Base-by-base conservation (phyloP, 2,113 vertebrate genomes). In the Dasyornis broadbenti region DNA sequence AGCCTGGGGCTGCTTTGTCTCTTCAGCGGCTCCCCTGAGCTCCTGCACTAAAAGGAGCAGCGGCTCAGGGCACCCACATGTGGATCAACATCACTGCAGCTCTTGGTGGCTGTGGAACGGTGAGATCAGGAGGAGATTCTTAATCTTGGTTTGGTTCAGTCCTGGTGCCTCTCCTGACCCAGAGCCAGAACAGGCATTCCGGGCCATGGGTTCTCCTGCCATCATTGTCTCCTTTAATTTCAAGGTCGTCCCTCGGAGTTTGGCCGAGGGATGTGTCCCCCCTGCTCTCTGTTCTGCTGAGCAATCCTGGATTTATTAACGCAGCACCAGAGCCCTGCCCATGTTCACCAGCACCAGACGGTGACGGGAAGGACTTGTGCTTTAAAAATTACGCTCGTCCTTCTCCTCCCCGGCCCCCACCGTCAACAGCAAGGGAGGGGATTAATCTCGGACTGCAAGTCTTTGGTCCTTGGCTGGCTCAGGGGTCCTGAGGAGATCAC, bases 251-350 rank as follows among this genome's bases (percentile, higher is more conserved):
- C 49, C 83, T 60, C 23, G 13, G 86, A 52, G 82, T 54, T 70
- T 1, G n/a, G 69, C 47, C 86, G 71, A 76, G 61, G 84, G 93
- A 87, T 82, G 77, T 18, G 3, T 16, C 57, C 90, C 57, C 90
- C 83, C 64, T 60, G 66, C 56, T 75, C 22, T 70, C 63, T 63
- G n/a, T 42, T 72, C 70, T 37, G 30, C 93, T 31, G 20, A 79
- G 69, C 59, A 89, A 91, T 47, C 23, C 57, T 40, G 82, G 59
- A 19, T 56, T 94, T 90, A 95, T 95, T 96, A 95, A 94, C 50
- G 70, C 37, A 87, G 86, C 91, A 75, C 47, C 86, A n/a, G 50
- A 50, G 61, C 26, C 69, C 87, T 91, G 79, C 82, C 75, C 57
- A 10, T 79, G 60, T 63, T 81, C 65, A 90, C 72, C 70, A 71